Evolutionary conservation across 2,113 vertebrate species (phyloP), one percentile per base, ranked within the genome.

Genomic region (Ceratotherium simum): DNA sequence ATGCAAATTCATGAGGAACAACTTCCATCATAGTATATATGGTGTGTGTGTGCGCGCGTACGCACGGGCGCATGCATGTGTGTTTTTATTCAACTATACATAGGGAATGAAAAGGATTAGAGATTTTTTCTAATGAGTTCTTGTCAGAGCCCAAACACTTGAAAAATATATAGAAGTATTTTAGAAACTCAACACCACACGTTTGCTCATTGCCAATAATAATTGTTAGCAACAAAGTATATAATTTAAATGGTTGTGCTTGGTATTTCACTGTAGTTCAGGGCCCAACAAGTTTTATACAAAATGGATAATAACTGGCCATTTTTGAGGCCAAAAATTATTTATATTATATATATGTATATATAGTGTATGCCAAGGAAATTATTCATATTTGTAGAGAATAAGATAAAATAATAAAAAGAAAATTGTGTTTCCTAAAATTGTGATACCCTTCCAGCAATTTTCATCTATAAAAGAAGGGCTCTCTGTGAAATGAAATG

Each of bases 371-470:
- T n/a, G 5, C 54, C 29, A 69, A 65, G 27, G n/a, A 91, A 95
- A 97, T 91, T 60, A 90, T 10, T 73, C 5, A 33, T 79, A 67
- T 62, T 67, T 70, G 12, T 69, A 90, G 11, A 62, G 12, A 76
- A 46, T 70, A 92, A 87, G 64, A 92, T 69, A 93, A 96, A 98
- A 95, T 75, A 25, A 56, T 81, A 86, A 86, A 89, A 65, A 65
- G 13, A 42, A 89, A 88, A 65, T 36, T 80, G 10, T 64, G 10
- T 64, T 86, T 92, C 17, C 18, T 90, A 75, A 11, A 1, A 82
- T 64, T 73, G 18, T 29, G n/a, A 64, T 90, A 51, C 10, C 2
- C 8, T 4, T 48, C 25, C 25, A 39, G 78, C 21, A 29, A 25
- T 39, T 78, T 87, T 81, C 78, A 39, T 12, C 27, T 73, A 17